phyloP scores from a whole-genome alignment of 2,797 vertebrate species.

The Schizopygopsis pylzovi region DNA sequence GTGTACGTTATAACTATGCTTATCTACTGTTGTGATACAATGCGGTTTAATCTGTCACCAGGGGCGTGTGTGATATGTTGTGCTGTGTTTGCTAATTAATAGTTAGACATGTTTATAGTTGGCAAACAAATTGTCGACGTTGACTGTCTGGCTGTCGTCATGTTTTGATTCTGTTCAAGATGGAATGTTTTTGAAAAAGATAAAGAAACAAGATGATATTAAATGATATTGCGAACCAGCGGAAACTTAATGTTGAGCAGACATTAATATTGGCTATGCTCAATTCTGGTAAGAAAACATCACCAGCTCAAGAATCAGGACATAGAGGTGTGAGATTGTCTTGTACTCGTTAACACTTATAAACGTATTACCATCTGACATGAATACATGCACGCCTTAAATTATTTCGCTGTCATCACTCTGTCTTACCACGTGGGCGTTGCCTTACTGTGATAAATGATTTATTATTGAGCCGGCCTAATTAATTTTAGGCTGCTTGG shows the following conservation, averaged over 20 bases:
- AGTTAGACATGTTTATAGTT: neutral
- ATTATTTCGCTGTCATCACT: slow-evolving; percentile 26
- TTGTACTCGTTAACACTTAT: neutral
- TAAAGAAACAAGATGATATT: neutral
- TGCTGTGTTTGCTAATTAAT: neutral
- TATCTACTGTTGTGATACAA: neutral
- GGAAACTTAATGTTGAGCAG: neutral
- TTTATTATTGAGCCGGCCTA: slow-evolving; percentile 5
- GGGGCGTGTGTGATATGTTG: neutral
- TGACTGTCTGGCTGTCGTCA: slow-evolving; percentile 1
- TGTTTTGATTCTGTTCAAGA: slow-evolving; percentile 17
- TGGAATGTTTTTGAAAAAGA: neutral
- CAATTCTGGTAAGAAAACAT: neutral
- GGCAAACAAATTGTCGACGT: neutral
- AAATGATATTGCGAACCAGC: neutral
- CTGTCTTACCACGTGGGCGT: neutral
- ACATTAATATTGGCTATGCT: neutral
- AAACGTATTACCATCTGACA: neutral
- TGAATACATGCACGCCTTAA: neutral
- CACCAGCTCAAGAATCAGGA: neutral
- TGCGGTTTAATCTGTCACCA: neutral
- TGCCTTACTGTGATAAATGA: neutral
- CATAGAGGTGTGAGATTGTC: neutral
- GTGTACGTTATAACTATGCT: slow-evolving; percentile 1
- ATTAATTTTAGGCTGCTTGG: neutral